These are phyloP conservation scores for Heliangelus exortis DNA, from an alignment of 2,797 vertebrate genomes.

Conservation along the genomic window DNA sequence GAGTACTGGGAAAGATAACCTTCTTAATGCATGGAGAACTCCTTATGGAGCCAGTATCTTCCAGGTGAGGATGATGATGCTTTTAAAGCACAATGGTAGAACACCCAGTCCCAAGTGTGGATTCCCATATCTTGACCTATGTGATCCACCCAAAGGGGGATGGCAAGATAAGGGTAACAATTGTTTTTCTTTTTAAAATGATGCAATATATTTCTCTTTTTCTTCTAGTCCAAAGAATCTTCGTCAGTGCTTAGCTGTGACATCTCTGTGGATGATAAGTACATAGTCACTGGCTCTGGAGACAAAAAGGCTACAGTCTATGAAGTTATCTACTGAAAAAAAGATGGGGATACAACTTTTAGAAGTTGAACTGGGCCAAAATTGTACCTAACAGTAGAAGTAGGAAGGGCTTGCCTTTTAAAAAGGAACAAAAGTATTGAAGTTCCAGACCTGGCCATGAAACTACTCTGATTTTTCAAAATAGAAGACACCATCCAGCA, in stretches of 20 bases:
- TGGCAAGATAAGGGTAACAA: background rate
- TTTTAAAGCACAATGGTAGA: background rate
- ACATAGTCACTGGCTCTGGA: conserved; percentile 88
- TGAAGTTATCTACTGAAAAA: conserved; percentile 89
- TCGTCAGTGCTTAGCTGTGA: conserved; percentile 88
- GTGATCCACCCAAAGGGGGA: background rate
- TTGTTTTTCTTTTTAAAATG: background rate
- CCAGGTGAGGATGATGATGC: conserved; percentile 74
- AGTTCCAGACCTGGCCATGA: conserved; percentile 66
- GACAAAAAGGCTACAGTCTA: conserved; percentile 89
- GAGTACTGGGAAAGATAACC: conserved; percentile 88
- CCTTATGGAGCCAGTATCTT: conserved; percentile 88
- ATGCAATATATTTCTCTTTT: conserved; percentile 30
- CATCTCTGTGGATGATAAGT: conserved; percentile 89
- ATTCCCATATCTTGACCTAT: background rate
- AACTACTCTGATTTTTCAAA: conserved; percentile 68
- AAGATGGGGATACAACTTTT: conserved; percentile 67
- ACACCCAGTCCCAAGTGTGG: background rate
- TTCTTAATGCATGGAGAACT: conserved; percentile 87
- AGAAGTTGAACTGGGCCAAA: conserved; percentile 81
- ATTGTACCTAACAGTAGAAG: conserved; percentile 77
- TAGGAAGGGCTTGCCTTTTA: conserved; percentile 75
- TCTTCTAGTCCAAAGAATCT: conserved; percentile 87
- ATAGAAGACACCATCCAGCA: conserved; percentile 53
- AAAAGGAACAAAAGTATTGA: conserved; percentile 51